phyloP scores from a whole-genome alignment of 2,797 vertebrate genomes.

The Pristis pectinata region DNA sequence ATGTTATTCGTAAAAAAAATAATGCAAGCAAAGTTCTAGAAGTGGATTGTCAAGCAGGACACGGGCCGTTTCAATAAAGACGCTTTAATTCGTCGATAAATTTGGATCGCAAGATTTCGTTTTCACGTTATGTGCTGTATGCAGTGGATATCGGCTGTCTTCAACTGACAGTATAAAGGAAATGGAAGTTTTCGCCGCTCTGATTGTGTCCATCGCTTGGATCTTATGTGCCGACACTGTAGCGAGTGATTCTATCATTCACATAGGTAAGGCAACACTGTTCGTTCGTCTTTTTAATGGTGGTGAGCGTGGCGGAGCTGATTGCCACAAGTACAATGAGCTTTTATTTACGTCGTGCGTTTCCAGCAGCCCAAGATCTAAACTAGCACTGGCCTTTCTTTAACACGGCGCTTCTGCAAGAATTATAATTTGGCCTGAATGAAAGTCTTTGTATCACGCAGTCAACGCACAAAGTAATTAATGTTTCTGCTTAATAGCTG shows the following conservation, averaged over 20 bases:
- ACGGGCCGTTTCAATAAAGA: background rate
- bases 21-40: background rate
- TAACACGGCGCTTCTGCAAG: background rate
- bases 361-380: background rate
- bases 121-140: background rate
- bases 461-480: background rate
- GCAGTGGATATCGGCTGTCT: background rate
- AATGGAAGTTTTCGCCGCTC: constrained; percentile 31
- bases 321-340: background rate
- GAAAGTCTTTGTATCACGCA: background rate
- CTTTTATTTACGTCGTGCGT: background rate
- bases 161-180: constrained; percentile 8
- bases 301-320: too few relatives aligned
- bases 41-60: background rate
- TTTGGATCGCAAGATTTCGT: background rate
- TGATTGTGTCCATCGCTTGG: constrained; percentile 8
- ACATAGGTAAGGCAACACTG: constrained; percentile 24
- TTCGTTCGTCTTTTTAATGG: background rate
- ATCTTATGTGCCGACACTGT: constrained; percentile 29
- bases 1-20: background rate
- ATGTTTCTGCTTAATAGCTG: background rate
- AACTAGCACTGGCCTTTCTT: background rate
- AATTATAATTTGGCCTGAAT: background rate
- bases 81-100: background rate
- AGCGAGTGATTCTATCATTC: constrained; percentile 31